Percentiles rank a stretch among this genome's conserved stretches.
Evolutionary conservation across 92 coral and sea anemone genomes (phyloP).

Genomic region (Pocillopora meandrina): DNA sequence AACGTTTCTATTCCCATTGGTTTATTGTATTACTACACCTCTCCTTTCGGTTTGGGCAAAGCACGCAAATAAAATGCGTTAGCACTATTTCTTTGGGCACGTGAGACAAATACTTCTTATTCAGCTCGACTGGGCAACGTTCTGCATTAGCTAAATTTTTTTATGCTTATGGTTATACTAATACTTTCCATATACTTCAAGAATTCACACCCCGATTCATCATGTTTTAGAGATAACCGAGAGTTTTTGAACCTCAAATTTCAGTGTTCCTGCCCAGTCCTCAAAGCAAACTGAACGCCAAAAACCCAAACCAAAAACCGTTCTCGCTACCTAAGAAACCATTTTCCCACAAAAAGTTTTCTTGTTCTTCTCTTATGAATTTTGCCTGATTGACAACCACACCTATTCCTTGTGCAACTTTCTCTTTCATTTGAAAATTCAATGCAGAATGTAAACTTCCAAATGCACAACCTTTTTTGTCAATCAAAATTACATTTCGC

Average conservation of each 20-base stretch:
- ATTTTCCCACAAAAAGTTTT: constrained; percentile 10
- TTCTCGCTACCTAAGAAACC: neutral
- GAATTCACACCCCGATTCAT: constrained; percentile 2
- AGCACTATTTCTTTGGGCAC: too few species aligned
- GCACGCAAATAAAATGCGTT: neutral
- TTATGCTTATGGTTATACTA: constrained; percentile 16
- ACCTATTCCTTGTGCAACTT: constrained; percentile 2
- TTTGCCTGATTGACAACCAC: neutral
- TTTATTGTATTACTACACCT: too few species aligned
- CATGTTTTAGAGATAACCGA: constrained; percentile 5
- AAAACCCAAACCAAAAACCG: neutral
- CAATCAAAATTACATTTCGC: neutral
- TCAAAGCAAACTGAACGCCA: neutral
- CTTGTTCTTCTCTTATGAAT: constrained; percentile 25
- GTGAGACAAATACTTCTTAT: too few species aligned
- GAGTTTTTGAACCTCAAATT: neutral
- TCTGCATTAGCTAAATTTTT: constrained; percentile 38
- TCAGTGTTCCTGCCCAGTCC: neutral
- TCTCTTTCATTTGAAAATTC: constrained; percentile 1
- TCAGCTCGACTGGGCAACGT: constrained; percentile 29
- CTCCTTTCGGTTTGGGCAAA: constrained; percentile 27
- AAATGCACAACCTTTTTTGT: neutral
- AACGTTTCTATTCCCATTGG: neutral
- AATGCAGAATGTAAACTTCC: neutral
- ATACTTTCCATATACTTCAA: neutral